phyloP scores from a whole-genome alignment of 2,113 vertebrate genomes.

The Gulo gulo region DNA sequence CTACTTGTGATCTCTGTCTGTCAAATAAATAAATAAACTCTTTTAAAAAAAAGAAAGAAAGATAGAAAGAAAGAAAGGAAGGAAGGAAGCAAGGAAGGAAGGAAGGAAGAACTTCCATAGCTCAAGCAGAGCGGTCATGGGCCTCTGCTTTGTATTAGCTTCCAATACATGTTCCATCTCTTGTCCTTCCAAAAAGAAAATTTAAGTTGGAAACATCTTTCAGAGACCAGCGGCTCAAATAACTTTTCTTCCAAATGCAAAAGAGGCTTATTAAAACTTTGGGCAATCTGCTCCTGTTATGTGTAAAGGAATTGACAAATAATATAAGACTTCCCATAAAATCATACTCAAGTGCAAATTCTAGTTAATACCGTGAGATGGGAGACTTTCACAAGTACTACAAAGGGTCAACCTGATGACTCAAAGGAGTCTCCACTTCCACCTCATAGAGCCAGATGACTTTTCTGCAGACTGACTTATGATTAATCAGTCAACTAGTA shows the following conservation, averaged over 20 bases:
- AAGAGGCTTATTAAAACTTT: conserved; percentile 49
- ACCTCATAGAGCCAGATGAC: background rate
- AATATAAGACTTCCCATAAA: background rate
- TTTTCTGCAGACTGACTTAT: background rate
- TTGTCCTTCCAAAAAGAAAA: conserved; percentile 64
- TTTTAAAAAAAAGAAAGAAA: too few relatives aligned
- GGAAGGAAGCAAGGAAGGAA: too few relatives aligned
- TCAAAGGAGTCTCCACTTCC: background rate
- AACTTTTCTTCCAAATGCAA: conserved; percentile 62
- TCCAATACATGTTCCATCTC: conserved; percentile 74
- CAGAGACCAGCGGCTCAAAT: conserved; percentile 66
- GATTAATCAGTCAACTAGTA: background rate
- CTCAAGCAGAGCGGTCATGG: conserved; percentile 63
- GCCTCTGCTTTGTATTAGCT: conserved; percentile 71
- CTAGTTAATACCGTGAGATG: background rate
- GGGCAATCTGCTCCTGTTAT: conserved; percentile 39
- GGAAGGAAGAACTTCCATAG: background rate
- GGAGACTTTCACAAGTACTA: background rate
- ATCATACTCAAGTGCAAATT: conserved; percentile 39
- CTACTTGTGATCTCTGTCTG: too few relatives aligned
- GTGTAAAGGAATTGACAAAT: conserved; percentile 32
- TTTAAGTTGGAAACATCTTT: conserved; percentile 26
- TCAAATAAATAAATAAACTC: too few relatives aligned
- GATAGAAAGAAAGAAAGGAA: too few relatives aligned
- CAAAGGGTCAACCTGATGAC: background rate